These are phyloP conservation scores for Chlorops oryzae DNA, from an alignment of 1,140 invertebrate species.

Conservation along the genomic window DNA sequence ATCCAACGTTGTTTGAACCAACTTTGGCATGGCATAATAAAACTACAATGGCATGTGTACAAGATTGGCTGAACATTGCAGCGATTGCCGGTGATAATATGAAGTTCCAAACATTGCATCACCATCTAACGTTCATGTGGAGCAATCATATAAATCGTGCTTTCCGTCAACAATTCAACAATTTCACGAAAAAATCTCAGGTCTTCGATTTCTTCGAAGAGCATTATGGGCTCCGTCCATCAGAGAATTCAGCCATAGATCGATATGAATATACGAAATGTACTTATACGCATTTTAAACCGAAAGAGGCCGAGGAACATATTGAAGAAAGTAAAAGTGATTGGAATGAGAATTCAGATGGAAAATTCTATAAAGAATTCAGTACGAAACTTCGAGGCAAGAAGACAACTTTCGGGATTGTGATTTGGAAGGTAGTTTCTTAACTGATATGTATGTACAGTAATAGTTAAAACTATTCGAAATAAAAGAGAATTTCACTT, in stretches of 20 bases:
- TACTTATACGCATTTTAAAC: constrained; percentile 30
- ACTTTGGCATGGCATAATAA: constrained; percentile 58
- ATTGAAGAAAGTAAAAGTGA: constrained; percentile 21
- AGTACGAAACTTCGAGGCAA: neutral
- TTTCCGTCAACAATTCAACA: constrained; percentile 72
- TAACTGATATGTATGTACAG: constrained; percentile 8
- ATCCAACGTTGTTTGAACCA: constrained; percentile 76
- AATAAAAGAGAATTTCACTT: too few species aligned
- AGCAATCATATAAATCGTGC: constrained; percentile 68
- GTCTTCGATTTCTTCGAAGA: constrained; percentile 64
- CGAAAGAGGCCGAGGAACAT: constrained; percentile 26
- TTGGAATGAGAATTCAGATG: constrained; percentile 30
- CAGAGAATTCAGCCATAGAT: neutral
- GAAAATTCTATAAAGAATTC: constrained; percentile 39
- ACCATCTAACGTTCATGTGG: constrained; percentile 91
- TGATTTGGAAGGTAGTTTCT: constrained; percentile 12
- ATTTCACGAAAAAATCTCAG: constrained; percentile 59
- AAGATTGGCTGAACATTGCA: constrained; percentile 79
- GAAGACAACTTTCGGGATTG: neutral
- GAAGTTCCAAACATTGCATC: constrained; percentile 79
- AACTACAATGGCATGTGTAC: constrained; percentile 73
- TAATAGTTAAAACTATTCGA: too few species aligned
- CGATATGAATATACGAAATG: constrained; percentile 25
- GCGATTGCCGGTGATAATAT: constrained; percentile 50
- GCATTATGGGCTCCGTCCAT: constrained; percentile 23